Evolutionary conservation across 2,797 vertebrate species (phyloP).

Genomic region (Synaphobranchus kaupii): DNA sequence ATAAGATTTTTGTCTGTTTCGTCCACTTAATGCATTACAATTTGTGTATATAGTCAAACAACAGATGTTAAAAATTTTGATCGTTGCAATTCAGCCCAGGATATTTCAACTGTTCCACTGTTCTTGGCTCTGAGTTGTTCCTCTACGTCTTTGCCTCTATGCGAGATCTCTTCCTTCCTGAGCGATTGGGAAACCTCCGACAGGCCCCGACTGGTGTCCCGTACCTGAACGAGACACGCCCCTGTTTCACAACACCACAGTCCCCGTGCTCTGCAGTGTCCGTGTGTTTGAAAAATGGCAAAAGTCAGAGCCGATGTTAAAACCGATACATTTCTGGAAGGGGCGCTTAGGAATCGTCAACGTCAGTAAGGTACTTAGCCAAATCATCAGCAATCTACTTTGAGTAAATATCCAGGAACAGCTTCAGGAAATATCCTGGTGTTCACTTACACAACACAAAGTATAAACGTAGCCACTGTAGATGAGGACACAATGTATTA

Average conservation of each 20-base stretch:
- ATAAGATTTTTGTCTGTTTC: not conserved
- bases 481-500: not conserved
- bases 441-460: not conserved
- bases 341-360: not conserved
- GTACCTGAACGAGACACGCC: constrained; percentile 61
- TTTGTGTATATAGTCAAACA: not conserved
- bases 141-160: not conserved
- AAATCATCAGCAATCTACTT: not conserved
- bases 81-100: not conserved
- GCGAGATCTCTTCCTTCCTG: not conserved
- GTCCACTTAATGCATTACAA: not conserved
- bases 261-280: not conserved
- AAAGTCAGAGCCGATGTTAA: not conserved
- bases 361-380: not conserved
- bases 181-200: constrained; percentile 51
- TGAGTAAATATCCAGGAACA: not conserved
- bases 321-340: not conserved
- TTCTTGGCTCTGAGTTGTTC: not conserved
- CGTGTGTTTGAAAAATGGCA: not conserved
- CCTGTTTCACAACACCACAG: constrained; percentile 47
- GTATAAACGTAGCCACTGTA: not conserved
- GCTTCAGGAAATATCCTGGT: not conserved
- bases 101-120: not conserved
- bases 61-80: not conserved
- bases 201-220: constrained; percentile 55